phyloP scores from a whole-genome alignment of 2,888 invertebrate genomes.

The Hemicrepidius hirtus region DNA sequence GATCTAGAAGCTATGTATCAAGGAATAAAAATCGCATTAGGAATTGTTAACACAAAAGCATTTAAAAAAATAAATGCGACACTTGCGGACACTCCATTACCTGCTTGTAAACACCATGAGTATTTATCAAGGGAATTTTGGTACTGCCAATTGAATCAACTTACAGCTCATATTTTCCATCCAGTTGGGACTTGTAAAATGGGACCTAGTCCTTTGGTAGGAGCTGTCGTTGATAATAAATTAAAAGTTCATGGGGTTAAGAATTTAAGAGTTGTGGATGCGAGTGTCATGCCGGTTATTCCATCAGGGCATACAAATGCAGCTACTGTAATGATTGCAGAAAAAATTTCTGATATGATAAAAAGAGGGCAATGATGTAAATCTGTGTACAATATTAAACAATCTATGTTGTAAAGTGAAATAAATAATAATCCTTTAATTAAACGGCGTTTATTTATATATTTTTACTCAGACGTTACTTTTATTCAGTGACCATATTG shows the following conservation, averaged over 20 bases:
- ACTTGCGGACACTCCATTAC: constrained; percentile 58
- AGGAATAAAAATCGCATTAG: constrained; percentile 70
- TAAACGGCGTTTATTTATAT: no score
- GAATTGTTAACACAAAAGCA: constrained; percentile 72
- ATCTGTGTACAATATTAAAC: no score
- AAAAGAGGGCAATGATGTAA: no score
- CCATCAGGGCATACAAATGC: constrained; percentile 81
- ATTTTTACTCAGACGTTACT: no score
- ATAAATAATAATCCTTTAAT: no score
- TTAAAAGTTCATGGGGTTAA: constrained; percentile 79
- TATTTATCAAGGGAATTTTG: constrained; percentile 54
- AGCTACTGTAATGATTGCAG: constrained; percentile 81
- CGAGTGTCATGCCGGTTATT: constrained; percentile 80
- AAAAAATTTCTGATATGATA: constrained; percentile 70
- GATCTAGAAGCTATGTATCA: constrained; percentile 75
- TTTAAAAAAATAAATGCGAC: constrained; percentile 74
- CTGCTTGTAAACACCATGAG: constrained; percentile 42
- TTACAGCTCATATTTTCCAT: constrained; percentile 49
- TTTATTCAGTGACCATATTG: no score
- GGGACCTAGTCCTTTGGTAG: constrained; percentile 46
- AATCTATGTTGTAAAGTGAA: no score
- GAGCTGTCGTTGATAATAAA: constrained; percentile 45
- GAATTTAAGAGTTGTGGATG: constrained; percentile 80
- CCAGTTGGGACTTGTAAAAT: constrained; percentile 55
- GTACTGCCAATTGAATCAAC: constrained; percentile 54